phyloP scores from a whole-genome alignment of 2,888 invertebrate genomes.

The Dynastes tityus region DNA sequence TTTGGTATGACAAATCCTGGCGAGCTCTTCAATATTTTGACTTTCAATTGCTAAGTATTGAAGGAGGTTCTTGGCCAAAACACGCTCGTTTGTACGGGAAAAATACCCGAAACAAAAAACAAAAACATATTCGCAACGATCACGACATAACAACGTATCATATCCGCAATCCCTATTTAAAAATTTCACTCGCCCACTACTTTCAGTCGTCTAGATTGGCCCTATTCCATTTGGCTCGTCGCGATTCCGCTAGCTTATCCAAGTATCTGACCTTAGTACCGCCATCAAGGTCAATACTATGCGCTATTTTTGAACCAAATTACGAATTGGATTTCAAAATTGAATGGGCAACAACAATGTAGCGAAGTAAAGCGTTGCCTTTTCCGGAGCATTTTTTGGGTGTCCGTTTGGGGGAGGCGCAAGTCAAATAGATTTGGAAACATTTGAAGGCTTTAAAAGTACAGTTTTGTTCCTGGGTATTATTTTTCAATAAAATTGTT shows the following conservation, averaged over 20 bases:
- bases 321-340: slow-evolving; percentile 28
- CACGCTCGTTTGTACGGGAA: no score
- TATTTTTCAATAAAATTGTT: no score
- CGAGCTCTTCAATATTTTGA: no score
- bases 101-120: background rate
- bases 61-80: no score
- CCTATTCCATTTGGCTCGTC: slow-evolving; percentile 32
- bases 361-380: no score
- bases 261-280: slow-evolving; percentile 42
- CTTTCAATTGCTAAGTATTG: no score
- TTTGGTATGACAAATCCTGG: no score
- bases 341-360: background rate
- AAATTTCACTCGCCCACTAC: background rate
- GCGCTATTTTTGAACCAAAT: slow-evolving; percentile 11
- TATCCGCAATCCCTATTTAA: slow-evolving; percentile 3
- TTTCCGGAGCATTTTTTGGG: no score
- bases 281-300: slow-evolving; percentile 26
- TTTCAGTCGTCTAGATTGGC: slow-evolving; percentile 15
- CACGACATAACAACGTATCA: background rate
- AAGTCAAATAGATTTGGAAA: no score
- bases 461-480: no score
- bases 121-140: background rate
- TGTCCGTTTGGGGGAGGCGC: no score
- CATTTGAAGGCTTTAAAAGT: no score
- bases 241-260: slow-evolving; percentile 13